phyloP scores from a whole-genome alignment of 2,113 vertebrate species.

The Rhipidura dahli region DNA sequence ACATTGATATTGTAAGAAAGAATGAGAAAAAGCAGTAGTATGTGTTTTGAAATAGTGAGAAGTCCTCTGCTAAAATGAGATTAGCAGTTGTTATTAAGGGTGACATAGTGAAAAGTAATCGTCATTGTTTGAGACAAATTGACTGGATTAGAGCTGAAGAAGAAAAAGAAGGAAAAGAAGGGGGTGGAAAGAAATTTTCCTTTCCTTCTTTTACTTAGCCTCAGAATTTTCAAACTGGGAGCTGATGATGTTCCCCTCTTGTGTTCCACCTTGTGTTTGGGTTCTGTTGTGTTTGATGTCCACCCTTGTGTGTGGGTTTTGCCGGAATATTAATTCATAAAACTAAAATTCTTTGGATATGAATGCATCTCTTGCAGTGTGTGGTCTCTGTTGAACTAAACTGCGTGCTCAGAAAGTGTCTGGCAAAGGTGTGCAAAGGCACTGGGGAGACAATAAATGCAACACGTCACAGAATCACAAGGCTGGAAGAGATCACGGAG shows the following conservation, averaged over 20 bases:
- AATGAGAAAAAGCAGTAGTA: neutral
- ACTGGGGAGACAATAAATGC: fast-evolving
- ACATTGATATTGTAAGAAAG: neutral
- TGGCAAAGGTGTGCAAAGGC: neutral
- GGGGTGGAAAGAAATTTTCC: neutral
- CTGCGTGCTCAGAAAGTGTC: neutral
- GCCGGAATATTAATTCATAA: neutral
- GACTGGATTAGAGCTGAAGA: neutral
- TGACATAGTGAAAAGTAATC: neutral
- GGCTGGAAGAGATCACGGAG: neutral
- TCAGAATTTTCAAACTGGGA: neutral
- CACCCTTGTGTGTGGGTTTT: neutral
- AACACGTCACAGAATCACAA: neutral
- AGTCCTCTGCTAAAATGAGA: neutral
- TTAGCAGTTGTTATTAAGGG: neutral
- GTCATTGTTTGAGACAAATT: neutral
- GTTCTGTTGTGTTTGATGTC: neutral
- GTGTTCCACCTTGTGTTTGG: neutral
- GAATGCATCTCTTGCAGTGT: neutral
- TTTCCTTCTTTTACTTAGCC: neutral
- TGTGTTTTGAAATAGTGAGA: neutral
- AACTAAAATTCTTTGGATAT: neutral
- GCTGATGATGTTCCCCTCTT: neutral
- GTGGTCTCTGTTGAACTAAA: neutral
- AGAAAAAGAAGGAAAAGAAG: neutral